Percentiles rank a stretch among this genome's conserved stretches.
Evolutionary conservation across 2,113 vertebrate species (phyloP).

Genomic region (Caloenas nicobarica): DNA sequence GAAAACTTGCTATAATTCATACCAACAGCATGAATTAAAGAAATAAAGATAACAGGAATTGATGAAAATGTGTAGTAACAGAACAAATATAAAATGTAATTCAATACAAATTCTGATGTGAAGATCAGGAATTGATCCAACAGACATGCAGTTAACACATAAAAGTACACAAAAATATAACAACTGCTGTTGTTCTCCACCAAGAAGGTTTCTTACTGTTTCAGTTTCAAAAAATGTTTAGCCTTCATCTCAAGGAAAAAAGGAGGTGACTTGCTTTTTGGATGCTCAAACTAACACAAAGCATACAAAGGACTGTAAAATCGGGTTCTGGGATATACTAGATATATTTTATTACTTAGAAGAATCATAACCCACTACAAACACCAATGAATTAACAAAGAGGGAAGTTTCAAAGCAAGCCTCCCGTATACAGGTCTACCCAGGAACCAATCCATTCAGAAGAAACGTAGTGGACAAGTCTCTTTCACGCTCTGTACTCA

Average conservation of each 20-base stretch:
- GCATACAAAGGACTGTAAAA: neutral
- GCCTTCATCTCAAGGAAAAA: neutral
- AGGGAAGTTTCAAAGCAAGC: neutral
- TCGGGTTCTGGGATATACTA: neutral
- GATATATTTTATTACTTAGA: neutral
- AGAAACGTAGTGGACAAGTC: neutral
- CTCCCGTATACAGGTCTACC: neutral
- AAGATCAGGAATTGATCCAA: neutral
- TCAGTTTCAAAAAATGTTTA: neutral
- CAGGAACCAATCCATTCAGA: neutral
- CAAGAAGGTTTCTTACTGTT: neutral
- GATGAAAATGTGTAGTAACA: neutral
- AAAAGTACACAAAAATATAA: neutral
- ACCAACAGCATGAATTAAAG: neutral
- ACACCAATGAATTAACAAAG: neutral
- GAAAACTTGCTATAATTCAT: neutral
- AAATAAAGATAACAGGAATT: neutral
- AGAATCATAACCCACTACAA: neutral
- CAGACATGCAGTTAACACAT: neutral
- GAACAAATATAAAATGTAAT: neutral
- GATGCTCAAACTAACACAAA: neutral
- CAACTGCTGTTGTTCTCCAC: neutral
- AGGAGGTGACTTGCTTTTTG: neutral
- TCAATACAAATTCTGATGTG: neutral
- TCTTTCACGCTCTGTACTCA: fast-evolving